Percentiles rank a stretch among this genome's conserved stretches.
phyloP scores from a whole-genome alignment of 2,888 invertebrate species.

The Tachina fera region DNA sequence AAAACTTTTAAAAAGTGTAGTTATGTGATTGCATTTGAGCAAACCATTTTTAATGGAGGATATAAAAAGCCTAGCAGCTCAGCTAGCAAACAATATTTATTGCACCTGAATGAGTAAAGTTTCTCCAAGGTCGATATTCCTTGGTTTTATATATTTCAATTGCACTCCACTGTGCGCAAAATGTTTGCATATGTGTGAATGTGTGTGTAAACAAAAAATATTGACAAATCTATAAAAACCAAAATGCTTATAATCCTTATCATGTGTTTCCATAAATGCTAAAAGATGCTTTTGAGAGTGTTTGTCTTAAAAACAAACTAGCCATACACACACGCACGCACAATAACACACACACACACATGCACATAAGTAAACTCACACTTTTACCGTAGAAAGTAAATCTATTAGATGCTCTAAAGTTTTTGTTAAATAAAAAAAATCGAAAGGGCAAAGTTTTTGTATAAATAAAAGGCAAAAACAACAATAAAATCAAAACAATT shows the following conservation, averaged over 20 bases:
- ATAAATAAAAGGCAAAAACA: conserved; percentile 15
- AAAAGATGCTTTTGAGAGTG: conserved; percentile 59
- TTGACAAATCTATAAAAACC: conserved; percentile 43
- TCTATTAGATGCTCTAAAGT: conserved; percentile 15
- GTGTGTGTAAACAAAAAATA: conserved; percentile 18
- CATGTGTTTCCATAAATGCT: conserved; percentile 62
- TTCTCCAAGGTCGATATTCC: neutral
- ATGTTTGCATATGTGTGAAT: no score
- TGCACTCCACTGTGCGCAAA: neutral
- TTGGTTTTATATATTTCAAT: neutral
- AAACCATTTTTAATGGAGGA: no score
- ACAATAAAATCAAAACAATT: conserved; percentile 53
- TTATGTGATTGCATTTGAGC: no score
- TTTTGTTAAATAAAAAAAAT: conserved; percentile 51
- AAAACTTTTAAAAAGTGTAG: no score
- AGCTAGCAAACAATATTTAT: no score
- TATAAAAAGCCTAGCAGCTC: no score
- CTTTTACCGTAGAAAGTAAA: neutral
- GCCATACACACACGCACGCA: neutral
- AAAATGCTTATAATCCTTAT: conserved; percentile 59
- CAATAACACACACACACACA: neutral
- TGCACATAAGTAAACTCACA: conserved; percentile 26
- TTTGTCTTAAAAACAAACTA: conserved; percentile 31
- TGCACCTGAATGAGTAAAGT: no score
- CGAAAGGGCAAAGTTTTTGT: conserved; percentile 61